Percentiles rank a stretch among this genome's conserved stretches.
Evolutionary conservation across 2,888 invertebrate genomes (phyloP).

Genomic region (Resseliella maxima): DNA sequence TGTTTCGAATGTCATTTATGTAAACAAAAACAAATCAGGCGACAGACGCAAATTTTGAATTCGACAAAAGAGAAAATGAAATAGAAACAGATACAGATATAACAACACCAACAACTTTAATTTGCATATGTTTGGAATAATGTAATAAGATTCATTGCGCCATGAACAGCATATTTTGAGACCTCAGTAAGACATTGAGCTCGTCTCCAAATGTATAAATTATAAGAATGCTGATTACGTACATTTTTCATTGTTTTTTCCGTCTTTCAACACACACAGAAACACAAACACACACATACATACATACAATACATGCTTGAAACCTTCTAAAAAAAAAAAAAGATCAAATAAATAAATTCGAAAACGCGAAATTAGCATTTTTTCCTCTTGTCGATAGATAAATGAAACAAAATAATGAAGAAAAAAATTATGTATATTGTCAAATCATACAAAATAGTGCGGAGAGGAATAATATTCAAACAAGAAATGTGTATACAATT

Average conservation of each 20-base stretch:
- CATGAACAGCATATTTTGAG: background rate
- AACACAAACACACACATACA: too few species aligned
- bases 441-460: background rate
- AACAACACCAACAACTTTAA: too few species aligned
- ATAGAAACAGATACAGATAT: too few species aligned
- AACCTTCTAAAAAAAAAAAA: too few species aligned
- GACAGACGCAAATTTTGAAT: background rate
- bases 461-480: background rate
- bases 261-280: background rate
- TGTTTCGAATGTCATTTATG: background rate
- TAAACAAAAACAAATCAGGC: conserved; percentile 29
- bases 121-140: background rate
- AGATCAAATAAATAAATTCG: too few species aligned
- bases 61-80: too few species aligned
- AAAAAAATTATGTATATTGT: background rate
- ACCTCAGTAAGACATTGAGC: background rate
- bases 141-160: background rate
- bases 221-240: background rate
- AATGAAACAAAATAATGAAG: background rate
- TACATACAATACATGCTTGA: too few species aligned
- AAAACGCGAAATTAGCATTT: background rate
- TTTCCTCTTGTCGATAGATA: background rate
- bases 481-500: background rate
- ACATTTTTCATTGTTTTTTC: background rate
- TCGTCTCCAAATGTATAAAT: background rate